Evolutionary conservation across 2,888 invertebrate genomes (phyloP).

Genomic region (Xestoiulus laeticollis): DNA sequence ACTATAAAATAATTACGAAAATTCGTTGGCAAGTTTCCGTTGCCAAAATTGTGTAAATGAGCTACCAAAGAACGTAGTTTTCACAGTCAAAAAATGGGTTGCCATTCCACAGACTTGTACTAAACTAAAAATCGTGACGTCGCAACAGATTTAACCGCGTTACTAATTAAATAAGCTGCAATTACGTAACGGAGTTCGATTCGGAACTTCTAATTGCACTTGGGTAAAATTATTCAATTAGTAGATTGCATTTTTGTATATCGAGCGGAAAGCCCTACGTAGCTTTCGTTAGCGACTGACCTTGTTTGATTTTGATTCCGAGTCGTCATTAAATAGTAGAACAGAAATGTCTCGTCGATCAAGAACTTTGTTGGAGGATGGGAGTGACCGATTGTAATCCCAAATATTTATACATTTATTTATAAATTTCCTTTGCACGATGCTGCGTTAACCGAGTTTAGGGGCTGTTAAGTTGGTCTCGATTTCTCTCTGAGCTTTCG

Average conservation of each 20-base stretch:
- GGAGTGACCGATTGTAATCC: background rate
- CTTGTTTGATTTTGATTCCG: background rate
- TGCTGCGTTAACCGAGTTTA: background rate
- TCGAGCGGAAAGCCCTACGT: background rate
- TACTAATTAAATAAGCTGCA: background rate
- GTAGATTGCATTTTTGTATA: background rate
- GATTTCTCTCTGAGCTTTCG: slow-evolving; percentile 93
- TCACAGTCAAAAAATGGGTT: background rate
- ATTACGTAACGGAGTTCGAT: background rate
- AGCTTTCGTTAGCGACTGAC: background rate
- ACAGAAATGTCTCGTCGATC: background rate
- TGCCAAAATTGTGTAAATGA: background rate
- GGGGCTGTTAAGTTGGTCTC: slow-evolving; percentile 68
- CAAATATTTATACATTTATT: slow-evolving; percentile 40
- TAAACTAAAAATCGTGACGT: background rate
- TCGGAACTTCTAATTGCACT: slow-evolving; percentile 24
- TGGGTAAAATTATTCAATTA: background rate
- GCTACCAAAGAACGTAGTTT: background rate
- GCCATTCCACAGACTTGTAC: background rate
- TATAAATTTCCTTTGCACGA: background rate
- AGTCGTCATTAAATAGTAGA: background rate
- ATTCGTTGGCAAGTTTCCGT: background rate
- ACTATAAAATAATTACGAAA: background rate
- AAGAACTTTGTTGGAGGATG: background rate
- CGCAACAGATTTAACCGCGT: background rate